These are phyloP conservation scores for Drosophila flavopinicola DNA, from an alignment of 2,888 invertebrate genomes.

Conservation along the genomic window DNA sequence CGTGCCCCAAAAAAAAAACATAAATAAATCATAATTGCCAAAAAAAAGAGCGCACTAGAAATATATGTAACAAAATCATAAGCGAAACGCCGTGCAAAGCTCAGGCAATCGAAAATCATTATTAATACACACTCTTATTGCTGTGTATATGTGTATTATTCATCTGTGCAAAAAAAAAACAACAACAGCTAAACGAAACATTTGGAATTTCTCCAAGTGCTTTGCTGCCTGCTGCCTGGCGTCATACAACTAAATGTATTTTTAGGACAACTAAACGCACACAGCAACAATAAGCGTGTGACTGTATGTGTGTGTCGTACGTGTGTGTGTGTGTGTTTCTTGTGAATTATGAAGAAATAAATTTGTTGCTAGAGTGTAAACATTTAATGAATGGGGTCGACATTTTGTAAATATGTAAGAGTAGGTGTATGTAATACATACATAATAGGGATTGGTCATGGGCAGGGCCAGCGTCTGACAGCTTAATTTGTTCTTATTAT, in stretches of 20 bases:
- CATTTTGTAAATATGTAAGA: slow-evolving; percentile 6
- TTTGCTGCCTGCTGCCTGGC: slow-evolving; percentile 48
- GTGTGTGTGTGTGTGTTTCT: slow-evolving; percentile 29
- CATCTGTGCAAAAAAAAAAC: slow-evolving; percentile 40
- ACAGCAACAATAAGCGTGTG: slow-evolving; percentile 40
- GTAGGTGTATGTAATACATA: slow-evolving; percentile 46
- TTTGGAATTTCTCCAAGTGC: slow-evolving; percentile 75
- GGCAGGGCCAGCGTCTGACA: slow-evolving; percentile 44
- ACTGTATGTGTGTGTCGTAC: slow-evolving; percentile 28
- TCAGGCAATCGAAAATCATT: slow-evolving; percentile 48
- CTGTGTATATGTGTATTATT: slow-evolving; percentile 15
- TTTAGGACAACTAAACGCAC: slow-evolving; percentile 70
- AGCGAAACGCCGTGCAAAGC: slow-evolving; percentile 45
- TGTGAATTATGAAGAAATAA: slow-evolving; percentile 63
- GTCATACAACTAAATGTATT: slow-evolving; percentile 74
- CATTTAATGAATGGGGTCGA: slow-evolving; percentile 61
- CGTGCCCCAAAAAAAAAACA: slow-evolving; percentile 44
- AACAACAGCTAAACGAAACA: slow-evolving; percentile 34
- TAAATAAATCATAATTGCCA: slow-evolving; percentile 33
- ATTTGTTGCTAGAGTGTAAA: slow-evolving; percentile 57
- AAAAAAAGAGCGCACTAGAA: slow-evolving; percentile 14
- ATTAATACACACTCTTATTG: slow-evolving; percentile 26
- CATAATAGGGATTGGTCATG: slow-evolving; percentile 35
- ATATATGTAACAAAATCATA: slow-evolving; percentile 34
- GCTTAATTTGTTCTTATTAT: slow-evolving; percentile 56